Evolutionary conservation across 1,140 invertebrate genomes (phyloP), one percentile per base, ranked within the genome.

Genomic region (Grapholita molesta): DNA sequence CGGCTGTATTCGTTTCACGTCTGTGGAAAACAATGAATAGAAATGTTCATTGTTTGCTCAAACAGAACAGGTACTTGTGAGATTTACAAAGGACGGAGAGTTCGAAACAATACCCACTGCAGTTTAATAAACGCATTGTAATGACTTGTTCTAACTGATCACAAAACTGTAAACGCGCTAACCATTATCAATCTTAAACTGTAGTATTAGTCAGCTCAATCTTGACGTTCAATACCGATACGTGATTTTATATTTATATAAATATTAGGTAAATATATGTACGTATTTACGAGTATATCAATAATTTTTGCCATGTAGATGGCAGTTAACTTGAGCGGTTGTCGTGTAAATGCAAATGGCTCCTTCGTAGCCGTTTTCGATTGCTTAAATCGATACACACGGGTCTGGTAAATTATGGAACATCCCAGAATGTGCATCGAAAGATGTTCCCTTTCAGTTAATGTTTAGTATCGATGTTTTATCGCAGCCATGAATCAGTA

Each of bases 11-110:
- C 42, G 42, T 48, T 48, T 48, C 42, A 48, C 42, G 42, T 48
- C 42, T 48, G 42, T 48, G 42, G 42, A 48, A 48, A 48, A 48
- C 42, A 48, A 48, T 48, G 42, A 48, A 48, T 48, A 48, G 42
- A 48, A 48, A 48, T 18, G 42, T 48, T 48, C 42, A 48, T 48
- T 48, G 42, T 48, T 48, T 48, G 42, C 42, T 48, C 42, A 48
- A 48, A 48, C 42, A 48, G 42, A 48, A 48, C 42, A 48, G 42
- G 42, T 48, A 48, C 42, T 48, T 48, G 42, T 48, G 18, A 48
- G 42, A 48, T 48, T 48, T 48, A 21, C 42, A 48, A 48, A 48
- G 42, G 42, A 48, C 15, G 15, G 21, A 48, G 42, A 48, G 42
- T 18, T 15, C 42, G 21, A 48, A 11, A 48, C 42, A 48, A 48